Conservation (phyloP, 1,140 invertebrate species). For the Aphaenogaster floridana region DNA sequence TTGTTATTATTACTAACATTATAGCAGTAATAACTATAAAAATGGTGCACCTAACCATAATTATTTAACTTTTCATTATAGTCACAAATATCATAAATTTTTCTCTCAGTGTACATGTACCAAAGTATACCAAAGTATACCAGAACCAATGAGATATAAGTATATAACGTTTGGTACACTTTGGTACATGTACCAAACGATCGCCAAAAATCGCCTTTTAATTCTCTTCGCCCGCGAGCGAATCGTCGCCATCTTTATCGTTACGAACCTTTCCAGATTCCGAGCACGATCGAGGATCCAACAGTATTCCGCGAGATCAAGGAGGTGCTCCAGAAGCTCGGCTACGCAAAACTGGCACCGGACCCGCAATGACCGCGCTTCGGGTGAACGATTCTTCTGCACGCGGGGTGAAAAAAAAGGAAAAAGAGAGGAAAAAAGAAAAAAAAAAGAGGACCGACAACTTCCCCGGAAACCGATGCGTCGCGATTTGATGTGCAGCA, state of each 20-base stretch:
- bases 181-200: too few relatives aligned
- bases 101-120: too few relatives aligned
- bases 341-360: constrained; percentile 91
- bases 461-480: neutral
- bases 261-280: constrained; percentile 87
- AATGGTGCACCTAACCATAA: too few relatives aligned
- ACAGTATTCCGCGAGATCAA: constrained; percentile 93
- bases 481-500: neutral
- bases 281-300: constrained; percentile 96
- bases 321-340: constrained; percentile 91
- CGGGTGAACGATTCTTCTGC: neutral
- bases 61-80: too few relatives aligned
- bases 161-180: too few relatives aligned
- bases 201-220: too few relatives aligned
- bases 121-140: too few relatives aligned
- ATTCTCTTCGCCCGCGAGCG: too few relatives aligned
- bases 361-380: constrained; percentile 87
- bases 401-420: neutral
- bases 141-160: too few relatives aligned
- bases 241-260: neutral
- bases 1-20: too few relatives aligned
- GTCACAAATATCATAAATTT: too few relatives aligned
- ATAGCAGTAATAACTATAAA: too few relatives aligned
- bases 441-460: neutral
- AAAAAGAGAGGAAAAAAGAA: neutral